These are phyloP conservation scores for Ptychobarbus kaznakovi DNA, from an alignment of 2,797 vertebrate genomes.

Conservation along the genomic window DNA sequence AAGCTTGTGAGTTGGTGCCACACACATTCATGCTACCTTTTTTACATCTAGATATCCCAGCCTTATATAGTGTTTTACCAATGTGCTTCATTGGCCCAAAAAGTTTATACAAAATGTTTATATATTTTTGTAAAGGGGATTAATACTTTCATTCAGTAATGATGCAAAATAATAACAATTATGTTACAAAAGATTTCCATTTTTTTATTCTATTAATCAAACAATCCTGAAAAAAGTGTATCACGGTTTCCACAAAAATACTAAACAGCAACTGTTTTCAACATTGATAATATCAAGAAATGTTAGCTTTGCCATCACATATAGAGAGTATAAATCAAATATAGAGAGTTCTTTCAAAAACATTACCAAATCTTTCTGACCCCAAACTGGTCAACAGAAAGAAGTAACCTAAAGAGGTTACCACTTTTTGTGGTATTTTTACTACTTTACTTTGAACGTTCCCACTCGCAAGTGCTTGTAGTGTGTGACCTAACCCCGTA, in stretches of 20 bases:
- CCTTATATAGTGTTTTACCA: too few species aligned
- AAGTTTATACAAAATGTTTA: too few species aligned
- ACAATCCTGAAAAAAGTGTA: not conserved
- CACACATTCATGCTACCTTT: not conserved
- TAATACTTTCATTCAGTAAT: not conserved
- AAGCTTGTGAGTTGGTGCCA: not conserved
- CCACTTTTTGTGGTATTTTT: not conserved
- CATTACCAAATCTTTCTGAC: too few species aligned
- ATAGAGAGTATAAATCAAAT: not conserved
- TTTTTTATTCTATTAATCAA: not conserved
- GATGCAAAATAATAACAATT: not conserved
- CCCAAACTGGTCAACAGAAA: too few species aligned
- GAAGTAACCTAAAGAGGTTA: not conserved
- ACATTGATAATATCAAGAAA: not conserved
- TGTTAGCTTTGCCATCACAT: not conserved
- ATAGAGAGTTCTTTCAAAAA: not conserved
- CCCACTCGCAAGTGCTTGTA: not conserved
- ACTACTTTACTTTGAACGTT: not conserved
- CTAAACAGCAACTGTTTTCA: not conserved
- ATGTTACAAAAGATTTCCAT: not conserved
- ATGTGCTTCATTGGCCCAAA: too few species aligned
- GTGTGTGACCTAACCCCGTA: not conserved
- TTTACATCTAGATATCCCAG: not conserved
- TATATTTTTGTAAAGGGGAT: too few species aligned
- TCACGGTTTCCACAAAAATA: not conserved